Evolutionary conservation across 2,888 invertebrate genomes (phyloP).

Genomic region (Euzophera pinguis): DNA sequence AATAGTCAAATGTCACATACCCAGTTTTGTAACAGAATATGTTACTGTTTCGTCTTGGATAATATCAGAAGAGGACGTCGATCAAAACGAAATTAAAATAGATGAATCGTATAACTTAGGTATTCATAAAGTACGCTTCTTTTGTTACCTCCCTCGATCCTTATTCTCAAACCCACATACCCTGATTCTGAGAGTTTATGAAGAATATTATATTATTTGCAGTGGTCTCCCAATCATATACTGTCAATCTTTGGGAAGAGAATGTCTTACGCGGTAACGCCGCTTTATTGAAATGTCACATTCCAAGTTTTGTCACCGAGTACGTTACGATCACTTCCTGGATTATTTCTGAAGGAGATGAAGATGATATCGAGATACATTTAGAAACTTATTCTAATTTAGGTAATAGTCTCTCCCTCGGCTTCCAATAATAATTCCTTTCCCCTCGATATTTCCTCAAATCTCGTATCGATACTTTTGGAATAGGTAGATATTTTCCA

Average conservation of each 20-base stretch:
- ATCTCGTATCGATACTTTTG: background rate
- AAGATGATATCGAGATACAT: slow-evolving; percentile 68
- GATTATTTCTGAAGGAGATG: slow-evolving; percentile 86
- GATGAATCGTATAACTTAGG: slow-evolving; percentile 60
- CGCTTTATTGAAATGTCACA: slow-evolving; percentile 94
- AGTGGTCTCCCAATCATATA: slow-evolving; percentile 94
- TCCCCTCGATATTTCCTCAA: background rate
- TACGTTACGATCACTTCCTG: slow-evolving; percentile 92
- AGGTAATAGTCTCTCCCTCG: slow-evolving; percentile 42
- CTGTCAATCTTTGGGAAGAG: slow-evolving; percentile 95
- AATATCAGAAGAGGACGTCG: slow-evolving; percentile 85
- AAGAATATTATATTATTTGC: slow-evolving; percentile 43
- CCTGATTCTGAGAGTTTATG: background rate
- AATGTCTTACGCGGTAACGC: slow-evolving; percentile 94
- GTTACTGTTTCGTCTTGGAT: slow-evolving; percentile 92
- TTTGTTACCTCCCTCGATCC: slow-evolving; percentile 21
- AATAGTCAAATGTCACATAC: slow-evolving; percentile 94
- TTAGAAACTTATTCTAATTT: slow-evolving; percentile 63
- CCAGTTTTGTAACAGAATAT: slow-evolving; percentile 95
- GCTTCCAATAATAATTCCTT: slow-evolving; percentile 14
- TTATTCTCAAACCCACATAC: background rate
- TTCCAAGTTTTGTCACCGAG: slow-evolving; percentile 95
- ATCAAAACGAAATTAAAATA: slow-evolving; percentile 58
- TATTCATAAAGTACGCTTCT: slow-evolving; percentile 30
- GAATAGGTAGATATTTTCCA: background rate